Base-by-base conservation (phyloP, 2,797 vertebrate genomes). In the Nothura maculosa region DNA sequence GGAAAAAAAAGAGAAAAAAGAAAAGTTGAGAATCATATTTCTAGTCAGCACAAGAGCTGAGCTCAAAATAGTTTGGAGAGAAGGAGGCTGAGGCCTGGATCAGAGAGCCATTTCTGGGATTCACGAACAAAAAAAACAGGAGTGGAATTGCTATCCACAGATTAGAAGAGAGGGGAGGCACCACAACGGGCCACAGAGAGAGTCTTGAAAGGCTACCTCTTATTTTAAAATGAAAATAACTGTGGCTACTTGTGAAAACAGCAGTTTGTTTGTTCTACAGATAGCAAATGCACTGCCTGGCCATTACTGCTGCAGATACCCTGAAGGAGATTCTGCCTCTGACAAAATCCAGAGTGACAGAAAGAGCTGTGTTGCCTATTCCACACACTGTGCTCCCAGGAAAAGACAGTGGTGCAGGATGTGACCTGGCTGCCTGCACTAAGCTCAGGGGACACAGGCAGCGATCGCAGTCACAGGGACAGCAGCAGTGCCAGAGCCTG, bases 151-250 rank as follows among this genome's bases (percentile, higher is more conserved):
- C 5, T 3, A 77, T 47, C 64, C 24, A 58, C 3, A 15, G 36
- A 54, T 14, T 9, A 72, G 50, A 34, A 77, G 4, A 62, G 7
- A 50, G 34, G 12, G 27, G 8, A 94, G 76, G 12, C 62, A 83
- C 0, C 8, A 48, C n/a, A 57, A 6, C 1, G 7, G 19, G 24
- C 12, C 17, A 38, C 28, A 19, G 34, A 30, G 2, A 75, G 6
- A 61, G 21, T 40, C 50, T 40, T 83, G 28, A 91, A 70, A 60
- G 48, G 19, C 8, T 64, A 24, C 3, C 30, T 57, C 54, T 68
- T 28, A 42, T 8, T 64, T 28, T 25, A 5, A 87, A 91, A 69
- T 28, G 5, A 38, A 10, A 79, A 55, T 55, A 66, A 68, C 57
- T 52, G 67, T 4, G 7, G 9, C 43, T 78, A 32, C 12, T 54